phyloP scores from a whole-genome alignment of 2,113 vertebrate genomes.

The Leptobrachium ailaonicum region DNA sequence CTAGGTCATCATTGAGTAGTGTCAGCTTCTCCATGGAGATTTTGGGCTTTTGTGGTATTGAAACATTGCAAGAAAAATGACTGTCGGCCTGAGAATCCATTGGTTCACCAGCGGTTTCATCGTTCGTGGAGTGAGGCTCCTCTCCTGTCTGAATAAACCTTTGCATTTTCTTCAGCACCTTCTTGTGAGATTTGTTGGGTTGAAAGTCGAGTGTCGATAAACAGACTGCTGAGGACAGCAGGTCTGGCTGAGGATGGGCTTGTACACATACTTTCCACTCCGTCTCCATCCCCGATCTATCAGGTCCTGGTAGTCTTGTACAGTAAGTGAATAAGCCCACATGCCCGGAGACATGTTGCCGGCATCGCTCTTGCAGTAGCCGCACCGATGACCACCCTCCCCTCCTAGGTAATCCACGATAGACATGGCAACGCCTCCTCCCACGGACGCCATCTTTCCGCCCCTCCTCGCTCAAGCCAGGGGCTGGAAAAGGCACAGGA shows the following conservation, averaged over 20 bases:
- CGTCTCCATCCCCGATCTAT: constrained; percentile 96
- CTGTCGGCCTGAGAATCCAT: constrained; percentile 83
- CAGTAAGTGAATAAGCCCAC: constrained; percentile 95
- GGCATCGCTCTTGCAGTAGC: constrained; percentile 85
- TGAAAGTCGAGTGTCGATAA: constrained; percentile 77
- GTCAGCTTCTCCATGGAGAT: constrained; percentile 65
- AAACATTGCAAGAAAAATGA: constrained; percentile 58
- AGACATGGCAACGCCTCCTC: constrained; percentile 62
- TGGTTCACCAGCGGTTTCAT: constrained; percentile 73
- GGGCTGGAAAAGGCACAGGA: no score
- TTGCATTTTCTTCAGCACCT: constrained; percentile 90
- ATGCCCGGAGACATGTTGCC: constrained; percentile 91
- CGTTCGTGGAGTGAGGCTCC: constrained; percentile 59
- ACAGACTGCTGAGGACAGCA: constrained; percentile 97
- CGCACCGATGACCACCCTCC: constrained; percentile 83
- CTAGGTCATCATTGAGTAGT: constrained; percentile 58
- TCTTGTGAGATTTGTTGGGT: constrained; percentile 93
- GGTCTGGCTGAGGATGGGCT: constrained; percentile 89
- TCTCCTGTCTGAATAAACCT: constrained; percentile 87
- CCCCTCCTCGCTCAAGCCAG: no score
- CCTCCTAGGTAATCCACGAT: constrained; percentile 89
- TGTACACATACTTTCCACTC: constrained; percentile 96
- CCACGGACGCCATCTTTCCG: constrained; percentile 66
- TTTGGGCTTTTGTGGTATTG: constrained; percentile 58
- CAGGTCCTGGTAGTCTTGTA: constrained; percentile 94